Base-by-base conservation (phyloP, 2,888 invertebrate genomes). In the Opisthograptis luteolata region DNA sequence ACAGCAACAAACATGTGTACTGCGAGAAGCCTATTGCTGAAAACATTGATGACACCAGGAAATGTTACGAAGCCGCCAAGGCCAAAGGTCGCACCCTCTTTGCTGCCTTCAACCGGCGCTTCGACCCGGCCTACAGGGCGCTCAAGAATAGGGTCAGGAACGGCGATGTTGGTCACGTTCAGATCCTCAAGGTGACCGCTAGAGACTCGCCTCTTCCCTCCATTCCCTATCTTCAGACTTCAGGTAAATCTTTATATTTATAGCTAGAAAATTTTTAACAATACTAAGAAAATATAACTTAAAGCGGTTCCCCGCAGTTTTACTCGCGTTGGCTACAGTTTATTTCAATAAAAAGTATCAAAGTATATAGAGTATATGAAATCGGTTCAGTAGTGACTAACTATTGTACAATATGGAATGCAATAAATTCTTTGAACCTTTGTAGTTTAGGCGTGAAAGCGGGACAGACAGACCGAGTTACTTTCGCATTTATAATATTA, bases 1-100 rank as follows among this genome's bases (percentile, higher is more conserved):
- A 85, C 6, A 81, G 87, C 43, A 87, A 91, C 54, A 94, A 94
- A 68, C 92, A 92, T 12, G 93, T 95, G 0, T 94, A 94, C 71
- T 94, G 94, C 62, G 94, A 95, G 73, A 95, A 95, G 65, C 95
- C 94, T 0, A 91, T 94, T 6, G 92, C 94, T 0, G 91, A 92
- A 61, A 84, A 87, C 50, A 79, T 87, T 2, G 80, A 86, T 15
- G 87, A 91, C 5, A 92, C 92, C 0, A 81, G 80, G 54, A 89
- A 83, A 45, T 93, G 94, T 62, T 94, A 93, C 67, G 90, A 92
- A 30, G 78, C 87, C 0, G 94, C 94, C 0, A 85, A 87, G 44
- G 79, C 89, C 35, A 84, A 86, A 17, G 91, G 92, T 1, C 88
- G 86, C 19, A 88, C 92, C 0, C 77, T 95, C 2, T 91, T 93